Percentiles rank a stretch among this genome's conserved stretches.
phyloP scores from a whole-genome alignment of 2,888 invertebrate genomes.

The Helobdella robusta region DNA sequence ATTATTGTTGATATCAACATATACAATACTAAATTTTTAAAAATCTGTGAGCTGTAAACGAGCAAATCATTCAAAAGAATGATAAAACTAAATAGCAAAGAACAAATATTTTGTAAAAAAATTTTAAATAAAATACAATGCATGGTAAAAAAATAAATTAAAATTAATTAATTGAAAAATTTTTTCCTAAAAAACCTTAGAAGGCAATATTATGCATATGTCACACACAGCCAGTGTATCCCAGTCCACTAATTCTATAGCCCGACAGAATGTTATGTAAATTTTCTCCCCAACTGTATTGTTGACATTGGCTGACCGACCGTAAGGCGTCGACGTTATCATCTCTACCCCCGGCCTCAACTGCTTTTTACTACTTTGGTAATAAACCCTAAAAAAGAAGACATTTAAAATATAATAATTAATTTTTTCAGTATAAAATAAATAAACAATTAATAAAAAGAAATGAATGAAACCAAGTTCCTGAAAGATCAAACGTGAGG shows the following conservation, averaged over 20 bases:
- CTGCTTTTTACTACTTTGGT: too few relatives aligned
- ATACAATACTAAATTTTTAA: neutral
- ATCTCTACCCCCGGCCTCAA: constrained; percentile 4
- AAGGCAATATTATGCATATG: constrained; percentile 20
- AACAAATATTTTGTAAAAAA: neutral
- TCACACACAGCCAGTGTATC: constrained; percentile 24
- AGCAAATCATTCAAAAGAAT: neutral
- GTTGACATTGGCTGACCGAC: constrained; percentile 22
- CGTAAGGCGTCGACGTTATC: constrained; percentile 19
- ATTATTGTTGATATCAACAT: neutral
- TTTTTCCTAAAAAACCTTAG: constrained; percentile 8
- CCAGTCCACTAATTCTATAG: constrained; percentile 19
- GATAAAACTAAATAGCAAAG: neutral
- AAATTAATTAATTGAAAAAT: too few relatives aligned
- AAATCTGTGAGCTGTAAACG: neutral
- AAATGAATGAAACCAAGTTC: neutral
- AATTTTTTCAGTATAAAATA: too few relatives aligned
- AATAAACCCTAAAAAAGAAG: too few relatives aligned
- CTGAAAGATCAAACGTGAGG: too few relatives aligned
- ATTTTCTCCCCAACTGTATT: constrained; percentile 21
- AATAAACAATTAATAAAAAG: too few relatives aligned
- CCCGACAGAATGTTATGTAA: constrained; percentile 20
- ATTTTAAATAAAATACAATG: neutral
- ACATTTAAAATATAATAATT: too few relatives aligned
- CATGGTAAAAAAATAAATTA: too few relatives aligned